These are phyloP conservation scores for Sphecodes monilicornis DNA, from an alignment of 2,888 invertebrate genomes.

Conservation along the genomic window DNA sequence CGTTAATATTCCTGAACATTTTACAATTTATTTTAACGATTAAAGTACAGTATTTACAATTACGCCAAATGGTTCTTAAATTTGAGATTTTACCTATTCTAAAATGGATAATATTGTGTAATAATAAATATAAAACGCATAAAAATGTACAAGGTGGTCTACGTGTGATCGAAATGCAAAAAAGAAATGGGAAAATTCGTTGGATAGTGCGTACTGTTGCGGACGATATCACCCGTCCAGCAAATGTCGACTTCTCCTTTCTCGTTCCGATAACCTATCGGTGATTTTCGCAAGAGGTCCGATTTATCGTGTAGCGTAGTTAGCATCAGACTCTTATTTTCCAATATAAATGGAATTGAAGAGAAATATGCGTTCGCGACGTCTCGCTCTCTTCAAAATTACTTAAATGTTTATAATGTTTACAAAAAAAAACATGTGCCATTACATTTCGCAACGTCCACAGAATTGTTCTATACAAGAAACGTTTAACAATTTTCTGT, in stretches of 20 bases:
- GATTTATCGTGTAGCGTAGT: background rate
- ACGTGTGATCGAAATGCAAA: background rate
- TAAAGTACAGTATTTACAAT: background rate
- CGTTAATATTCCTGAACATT: background rate
- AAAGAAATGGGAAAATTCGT: background rate
- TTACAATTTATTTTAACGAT: background rate
- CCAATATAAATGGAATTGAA: too few species aligned
- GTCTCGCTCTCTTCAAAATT: too few species aligned
- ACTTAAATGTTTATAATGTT: too few species aligned
- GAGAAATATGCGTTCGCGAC: too few species aligned
- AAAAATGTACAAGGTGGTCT: background rate
- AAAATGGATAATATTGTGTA: too few species aligned
- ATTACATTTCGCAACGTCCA: too few species aligned
- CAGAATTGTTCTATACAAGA: too few species aligned
- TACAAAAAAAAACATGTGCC: too few species aligned
- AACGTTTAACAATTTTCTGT: background rate
- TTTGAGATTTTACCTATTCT: too few species aligned
- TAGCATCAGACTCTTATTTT: too few species aligned
- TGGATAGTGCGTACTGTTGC: background rate
- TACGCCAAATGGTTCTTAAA: background rate
- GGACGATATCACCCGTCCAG: background rate
- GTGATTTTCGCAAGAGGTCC: background rate
- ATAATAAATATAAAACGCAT: too few species aligned
- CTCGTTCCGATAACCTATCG: background rate
- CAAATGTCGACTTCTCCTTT: background rate